A percentile compares a stretch with the other conserved stretches of the same genome.
Evolutionary conservation across 1,140 invertebrate species (phyloP).

Genomic region (Solenopsis invicta): DNA sequence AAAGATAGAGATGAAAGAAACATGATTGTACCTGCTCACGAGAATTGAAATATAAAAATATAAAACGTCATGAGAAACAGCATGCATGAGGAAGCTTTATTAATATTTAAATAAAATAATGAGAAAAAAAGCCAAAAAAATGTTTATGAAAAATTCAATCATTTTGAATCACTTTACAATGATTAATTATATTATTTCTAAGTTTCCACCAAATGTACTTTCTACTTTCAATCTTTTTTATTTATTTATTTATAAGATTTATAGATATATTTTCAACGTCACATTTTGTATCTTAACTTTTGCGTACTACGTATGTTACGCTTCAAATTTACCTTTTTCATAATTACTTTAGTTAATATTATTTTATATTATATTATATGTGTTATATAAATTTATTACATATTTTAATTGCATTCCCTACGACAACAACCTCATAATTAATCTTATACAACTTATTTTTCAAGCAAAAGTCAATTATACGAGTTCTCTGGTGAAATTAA

Average conservation of each 20-base stretch:
- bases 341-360: neutral
- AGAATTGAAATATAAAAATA: too few relatives aligned
- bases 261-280: neutral
- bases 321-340: neutral
- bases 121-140: too few relatives aligned
- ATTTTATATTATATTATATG: neutral
- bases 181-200: neutral
- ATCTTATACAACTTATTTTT: conserved; percentile 39
- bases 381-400: neutral
- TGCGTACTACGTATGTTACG: neutral
- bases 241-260: neutral
- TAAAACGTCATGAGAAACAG: too few relatives aligned
- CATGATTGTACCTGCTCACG: neutral
- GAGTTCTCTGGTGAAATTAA: neutral
- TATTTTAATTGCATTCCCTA: neutral
- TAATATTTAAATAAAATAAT: too few relatives aligned
- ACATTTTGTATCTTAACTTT: neutral
- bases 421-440: conserved; percentile 54
- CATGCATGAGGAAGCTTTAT: too few relatives aligned
- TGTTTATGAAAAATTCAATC: too few relatives aligned
- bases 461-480: neutral
- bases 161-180: neutral
- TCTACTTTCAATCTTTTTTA: neutral
- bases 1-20: neutral
- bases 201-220: neutral